Base-by-base conservation (phyloP, 2,113 vertebrate species). In the Syrrhaptes paradoxus region DNA sequence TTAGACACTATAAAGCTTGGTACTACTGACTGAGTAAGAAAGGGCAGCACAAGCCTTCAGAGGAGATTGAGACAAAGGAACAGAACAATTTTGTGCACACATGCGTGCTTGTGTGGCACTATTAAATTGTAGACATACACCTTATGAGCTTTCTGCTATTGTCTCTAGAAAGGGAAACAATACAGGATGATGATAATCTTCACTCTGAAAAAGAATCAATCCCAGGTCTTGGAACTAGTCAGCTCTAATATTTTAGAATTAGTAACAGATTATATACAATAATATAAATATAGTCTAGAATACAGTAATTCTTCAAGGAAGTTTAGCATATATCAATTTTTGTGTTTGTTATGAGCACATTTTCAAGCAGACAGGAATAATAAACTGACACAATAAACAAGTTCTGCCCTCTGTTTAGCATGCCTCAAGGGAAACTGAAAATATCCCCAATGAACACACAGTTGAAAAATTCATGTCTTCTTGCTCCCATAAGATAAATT, bases 21-120 rank as follows among this genome's bases (percentile, higher is more conserved):
- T 43, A 49, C 31, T 43, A 82, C 31, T 25, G 26, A 71, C 17
- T 22, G 16, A 65, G 29, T 31, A 55, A 66, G 9, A 83, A 80
- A 66, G 21, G 9, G 31, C 36, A 62, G 22, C 29, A 57, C 10
- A 88, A 73, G 25, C 16, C 31, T 45, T 57, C 0, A 0, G 43
- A 81, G 38, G 29, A 78, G 12, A 21, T 34, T 66, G 32, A 67
- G 84, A 84, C 57, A 91, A 89, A 70, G 38, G 20, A 70, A 77
- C 4, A 49, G 32, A 74, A 67, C 2, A 55, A 52, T 55, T 74
- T 7, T 14, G 48, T 17, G 19, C 20, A 20, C 21, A 41, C 7
- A 16, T 0, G 1, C 0, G 1, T 45, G 24, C 32, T 32, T 46
- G 28, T 9, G 38, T 59, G 19, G 24, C 45, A 81, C 20, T 31